Percentiles rank a stretch among this genome's conserved stretches.
These are phyloP conservation scores for Stenchaetothrips biformis DNA, from an alignment of 2,888 invertebrate genomes.

Conservation along the genomic window DNA sequence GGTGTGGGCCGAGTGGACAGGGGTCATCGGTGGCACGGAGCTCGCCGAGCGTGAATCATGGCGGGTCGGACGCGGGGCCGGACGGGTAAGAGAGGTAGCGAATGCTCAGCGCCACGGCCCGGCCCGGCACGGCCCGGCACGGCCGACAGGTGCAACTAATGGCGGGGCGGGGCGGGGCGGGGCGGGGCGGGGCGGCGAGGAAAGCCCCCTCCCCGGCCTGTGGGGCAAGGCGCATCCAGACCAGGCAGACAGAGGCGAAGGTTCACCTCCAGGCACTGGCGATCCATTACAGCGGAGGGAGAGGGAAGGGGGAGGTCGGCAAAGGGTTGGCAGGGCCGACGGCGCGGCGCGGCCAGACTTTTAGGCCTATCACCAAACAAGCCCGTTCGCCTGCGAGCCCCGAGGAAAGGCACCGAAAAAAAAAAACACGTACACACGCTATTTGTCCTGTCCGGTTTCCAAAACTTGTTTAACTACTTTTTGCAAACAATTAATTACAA, in stretches of 20 bases:
- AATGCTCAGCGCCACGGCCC: constrained; percentile 6
- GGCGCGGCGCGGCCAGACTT: too few relatives aligned
- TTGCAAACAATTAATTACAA: too few relatives aligned
- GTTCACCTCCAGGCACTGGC: constrained; percentile 1
- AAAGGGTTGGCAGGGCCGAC: too few relatives aligned
- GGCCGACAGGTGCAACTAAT: constrained; percentile 20
- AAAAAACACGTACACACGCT: too few relatives aligned
- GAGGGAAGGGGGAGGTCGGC: background rate
- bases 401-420: too few relatives aligned
- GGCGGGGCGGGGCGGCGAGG: background rate
- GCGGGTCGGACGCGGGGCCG: background rate
- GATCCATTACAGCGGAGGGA: background rate
- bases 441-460: too few relatives aligned
- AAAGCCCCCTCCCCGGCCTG: background rate
- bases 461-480: too few relatives aligned
- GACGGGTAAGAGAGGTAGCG: constrained; percentile 18
- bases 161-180: background rate
- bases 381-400: too few relatives aligned
- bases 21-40: background rate
- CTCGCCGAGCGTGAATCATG: too few relatives aligned
- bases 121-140: too few relatives aligned
- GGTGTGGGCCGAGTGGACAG: constrained; percentile 10
- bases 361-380: too few relatives aligned
- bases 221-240: too few relatives aligned
- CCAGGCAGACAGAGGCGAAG: background rate